Conservation (phyloP, 2,797 vertebrate species). For the Syndactyla subalaris region DNA sequence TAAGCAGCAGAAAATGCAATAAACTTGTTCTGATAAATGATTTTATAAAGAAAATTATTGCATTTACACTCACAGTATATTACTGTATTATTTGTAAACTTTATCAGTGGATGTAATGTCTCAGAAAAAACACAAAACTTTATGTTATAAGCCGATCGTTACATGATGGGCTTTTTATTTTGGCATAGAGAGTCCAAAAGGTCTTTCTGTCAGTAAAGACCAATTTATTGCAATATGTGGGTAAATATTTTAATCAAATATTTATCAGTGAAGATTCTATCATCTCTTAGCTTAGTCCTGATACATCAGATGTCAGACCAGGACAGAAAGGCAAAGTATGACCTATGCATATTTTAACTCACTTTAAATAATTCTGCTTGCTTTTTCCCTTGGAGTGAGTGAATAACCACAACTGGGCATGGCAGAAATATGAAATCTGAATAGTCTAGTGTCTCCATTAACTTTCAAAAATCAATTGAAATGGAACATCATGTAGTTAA, state of each 20-base stretch:
- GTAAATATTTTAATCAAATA: background rate
- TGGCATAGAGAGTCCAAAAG: background rate
- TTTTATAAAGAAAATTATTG: background rate
- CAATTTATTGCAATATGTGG: background rate
- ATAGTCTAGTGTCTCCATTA: background rate
- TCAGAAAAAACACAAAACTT: background rate
- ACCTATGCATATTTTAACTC: background rate
- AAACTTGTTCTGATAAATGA: background rate
- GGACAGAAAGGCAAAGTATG: background rate
- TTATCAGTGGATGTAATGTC: background rate
- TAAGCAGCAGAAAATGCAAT: background rate
- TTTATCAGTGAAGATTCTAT: background rate
- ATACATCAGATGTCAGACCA: background rate
- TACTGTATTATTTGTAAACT: background rate
- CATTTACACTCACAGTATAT: background rate
- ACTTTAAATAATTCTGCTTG: background rate
- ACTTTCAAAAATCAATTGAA: background rate
- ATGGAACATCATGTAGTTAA: background rate
- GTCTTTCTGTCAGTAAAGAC: background rate
- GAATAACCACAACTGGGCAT: background rate
- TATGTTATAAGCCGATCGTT: background rate
- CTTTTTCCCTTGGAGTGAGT: background rate
- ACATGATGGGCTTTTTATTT: background rate
- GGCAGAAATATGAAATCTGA: background rate
- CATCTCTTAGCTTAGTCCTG: background rate